phyloP scores from a whole-genome alignment of 2,797 vertebrate genomes.

The Novumbra hubbsi region DNA sequence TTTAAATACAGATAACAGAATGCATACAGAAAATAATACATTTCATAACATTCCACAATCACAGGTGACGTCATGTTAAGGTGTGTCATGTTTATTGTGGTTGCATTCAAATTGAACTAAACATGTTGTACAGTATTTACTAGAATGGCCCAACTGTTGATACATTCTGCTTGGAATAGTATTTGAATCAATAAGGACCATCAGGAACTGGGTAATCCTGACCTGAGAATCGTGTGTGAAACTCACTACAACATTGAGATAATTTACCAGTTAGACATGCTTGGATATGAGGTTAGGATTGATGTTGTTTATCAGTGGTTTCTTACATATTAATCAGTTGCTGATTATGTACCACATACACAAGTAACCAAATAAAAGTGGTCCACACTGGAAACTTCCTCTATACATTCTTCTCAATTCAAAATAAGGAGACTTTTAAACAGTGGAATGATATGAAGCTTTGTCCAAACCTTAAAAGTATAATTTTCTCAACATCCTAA shows the following conservation, averaged over 20 bases:
- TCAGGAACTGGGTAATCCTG: neutral
- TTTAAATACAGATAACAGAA: no score
- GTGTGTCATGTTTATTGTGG: neutral
- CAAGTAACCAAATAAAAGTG: neutral
- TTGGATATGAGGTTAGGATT: neutral
- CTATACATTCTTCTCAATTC: neutral
- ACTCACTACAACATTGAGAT: neutral
- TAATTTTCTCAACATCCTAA: neutral
- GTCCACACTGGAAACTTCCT: no score
- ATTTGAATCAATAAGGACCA: neutral
- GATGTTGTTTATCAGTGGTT: neutral
- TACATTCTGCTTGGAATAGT: neutral
- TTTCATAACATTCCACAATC: neutral
- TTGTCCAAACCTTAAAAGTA: neutral
- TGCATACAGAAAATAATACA: no score
- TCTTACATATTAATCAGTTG: neutral
- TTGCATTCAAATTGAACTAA: neutral
- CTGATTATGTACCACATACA: neutral
- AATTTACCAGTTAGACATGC: neutral
- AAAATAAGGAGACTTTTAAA: neutral
- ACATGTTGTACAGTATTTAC: neutral
- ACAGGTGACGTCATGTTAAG: neutral
- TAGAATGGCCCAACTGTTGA: neutral
- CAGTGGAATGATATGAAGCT: neutral
- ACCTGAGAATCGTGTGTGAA: neutral